These are phyloP conservation scores for Gallinago jamesoni DNA, from an alignment of 2,113 vertebrate genomes.

Conservation along the genomic window DNA sequence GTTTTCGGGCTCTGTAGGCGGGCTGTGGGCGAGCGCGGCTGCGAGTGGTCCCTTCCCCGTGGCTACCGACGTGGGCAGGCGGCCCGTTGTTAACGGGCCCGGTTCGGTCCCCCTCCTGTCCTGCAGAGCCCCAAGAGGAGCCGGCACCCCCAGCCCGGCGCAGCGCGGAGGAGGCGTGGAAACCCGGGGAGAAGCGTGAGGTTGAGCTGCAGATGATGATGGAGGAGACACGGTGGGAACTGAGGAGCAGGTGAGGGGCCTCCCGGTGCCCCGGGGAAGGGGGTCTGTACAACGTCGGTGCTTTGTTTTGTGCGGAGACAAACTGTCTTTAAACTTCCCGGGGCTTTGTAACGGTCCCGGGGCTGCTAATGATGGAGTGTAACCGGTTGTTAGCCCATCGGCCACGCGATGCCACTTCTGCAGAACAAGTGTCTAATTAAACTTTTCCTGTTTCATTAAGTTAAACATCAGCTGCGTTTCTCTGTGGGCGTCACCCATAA, in stretches of 20 bases:
- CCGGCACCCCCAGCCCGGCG: conserved; percentile 85
- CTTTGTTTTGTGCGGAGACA: background rate
- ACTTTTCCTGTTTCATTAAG: background rate
- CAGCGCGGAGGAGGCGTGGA: too few species aligned
- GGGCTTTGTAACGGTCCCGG: background rate
- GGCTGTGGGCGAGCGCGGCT: too few species aligned
- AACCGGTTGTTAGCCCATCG: background rate
- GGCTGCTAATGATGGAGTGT: background rate
- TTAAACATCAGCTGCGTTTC: background rate
- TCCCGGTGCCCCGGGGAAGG: too few species aligned
- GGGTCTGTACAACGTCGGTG: too few species aligned
- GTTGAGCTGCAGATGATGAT: too few species aligned
- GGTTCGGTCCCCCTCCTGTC: accelerated
- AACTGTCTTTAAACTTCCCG: background rate
- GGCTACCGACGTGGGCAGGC: accelerated
- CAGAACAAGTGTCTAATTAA: background rate
- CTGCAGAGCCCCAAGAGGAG: conserved; percentile 94
- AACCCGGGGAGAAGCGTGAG: background rate
- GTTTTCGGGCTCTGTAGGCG: too few species aligned
- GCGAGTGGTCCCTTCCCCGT: accelerated
- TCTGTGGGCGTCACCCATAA: background rate
- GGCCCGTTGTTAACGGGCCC: background rate
- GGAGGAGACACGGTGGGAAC: too few species aligned
- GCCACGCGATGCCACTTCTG: background rate
- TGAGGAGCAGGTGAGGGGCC: background rate